Evolutionary conservation across 1,140 invertebrate species (phyloP), one percentile per base, ranked within the genome.

Genomic region (Bradysia coprophila): DNA sequence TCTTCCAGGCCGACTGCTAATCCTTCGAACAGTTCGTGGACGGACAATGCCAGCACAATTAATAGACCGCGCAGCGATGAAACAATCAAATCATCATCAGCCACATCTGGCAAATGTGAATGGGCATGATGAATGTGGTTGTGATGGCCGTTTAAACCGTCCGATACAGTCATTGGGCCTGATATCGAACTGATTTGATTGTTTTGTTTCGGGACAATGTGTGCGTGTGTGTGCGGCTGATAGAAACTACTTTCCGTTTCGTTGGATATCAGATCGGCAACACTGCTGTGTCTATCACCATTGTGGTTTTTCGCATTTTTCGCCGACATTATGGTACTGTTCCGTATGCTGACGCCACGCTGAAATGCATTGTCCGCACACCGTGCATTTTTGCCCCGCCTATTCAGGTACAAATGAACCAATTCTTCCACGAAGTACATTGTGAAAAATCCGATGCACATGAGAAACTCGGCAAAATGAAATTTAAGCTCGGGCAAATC

Each of bases 1-100:
- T 66, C 64, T 57, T 90, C 85, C 18, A 92, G 64, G 9, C 88
- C 88, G 43, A 93, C 79, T 18, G 88, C 81, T 42, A 93, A 69
- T 21, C 90, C 90, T 70, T 95, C 90, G 52, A 95, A 90, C 0
- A 92, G 64, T 48, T 90, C 85, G 55, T 95, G 90, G 41, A 93
- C 75, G 4, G 87, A 89, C 10, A 95, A 65, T 2, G 89, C 89
- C 19, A 89, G 61, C 1, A 93, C 81, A 42, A 91, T 78, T 36
- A 90, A 62, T 15, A 87, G 56, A 19, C 82, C 78, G 43, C 81
- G 62, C 8, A 89, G 59, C 10, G 77, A 76, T 34, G 74, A 69
- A 20, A 76, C 69, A 18, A 78, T 63, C 37, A 71, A 65, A 50
- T 76, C 75, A 1, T 66, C 68, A n/a, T 61, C 49, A 19, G 52